Base-by-base conservation (phyloP, 1,140 invertebrate genomes). In the Venustaconcha ellipsiformis region DNA sequence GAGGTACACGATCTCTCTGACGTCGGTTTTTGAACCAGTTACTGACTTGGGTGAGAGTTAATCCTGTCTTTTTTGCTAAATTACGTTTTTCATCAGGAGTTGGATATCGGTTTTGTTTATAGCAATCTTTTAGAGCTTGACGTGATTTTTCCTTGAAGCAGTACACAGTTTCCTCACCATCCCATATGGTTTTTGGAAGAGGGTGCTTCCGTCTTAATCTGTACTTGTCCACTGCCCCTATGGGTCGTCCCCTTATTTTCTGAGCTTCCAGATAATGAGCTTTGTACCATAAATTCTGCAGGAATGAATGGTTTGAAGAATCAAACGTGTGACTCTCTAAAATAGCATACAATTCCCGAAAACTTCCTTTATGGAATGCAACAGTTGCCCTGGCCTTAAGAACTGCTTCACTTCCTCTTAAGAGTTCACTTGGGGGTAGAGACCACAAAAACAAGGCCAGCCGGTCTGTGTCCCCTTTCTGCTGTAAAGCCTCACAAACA, bases 11-110 rank as follows among this genome's bases (percentile, higher is more conserved):
- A 88, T 99, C 97, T 76, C 97, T 91, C 91, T 99, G 97, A 86
- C 97, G 91, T 79, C 97, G 92, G 91, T 99, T 99, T 90, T 99
- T 99, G 92, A 99, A 99, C 97, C 97, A 99, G 92, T 99, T 99
- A 86, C 95, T 96, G 79, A 98, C 96, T 91, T 99, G 97, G 0
- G 95, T 97, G 60, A 97, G 89, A 0, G 95, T 97, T 13, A 99
- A 91, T 1, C 95, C 96, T 0, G 97, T 99, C 85, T 94, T 94
- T 89, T 95, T 94, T 11, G 97, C 94, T 17, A 99, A 90, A n/a
- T 93, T 94, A 78, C 95, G 93, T 89, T 99, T 99, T 88, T 99
- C 97, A 83, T 99, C 96, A 0, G 96, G 96, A 0, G 95, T 98
- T 0, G 97, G 97, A 89, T 99, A 99, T 81, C 94, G 92, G 89